Percentiles rank a stretch among this genome's conserved stretches.
Conservation (phyloP, 2,888 invertebrate genomes). For the Lasioglossum pauxillum region DNA sequence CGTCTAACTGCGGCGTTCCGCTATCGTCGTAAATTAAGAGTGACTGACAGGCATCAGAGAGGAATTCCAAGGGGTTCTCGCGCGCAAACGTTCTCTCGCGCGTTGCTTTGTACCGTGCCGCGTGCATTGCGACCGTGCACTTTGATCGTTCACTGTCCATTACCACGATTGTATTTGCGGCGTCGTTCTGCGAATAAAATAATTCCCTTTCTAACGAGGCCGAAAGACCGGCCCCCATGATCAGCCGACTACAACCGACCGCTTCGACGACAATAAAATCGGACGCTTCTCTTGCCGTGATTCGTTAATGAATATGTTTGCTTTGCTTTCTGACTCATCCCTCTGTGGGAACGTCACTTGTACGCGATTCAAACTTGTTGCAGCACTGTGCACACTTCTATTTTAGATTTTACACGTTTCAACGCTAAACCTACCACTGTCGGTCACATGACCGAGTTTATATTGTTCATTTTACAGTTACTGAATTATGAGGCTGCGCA, state of each 20-base stretch:
- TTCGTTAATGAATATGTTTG: constrained; percentile 46
- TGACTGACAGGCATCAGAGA: constrained; percentile 73
- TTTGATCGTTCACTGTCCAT: constrained; percentile 67
- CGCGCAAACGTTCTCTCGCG: constrained; percentile 21
- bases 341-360: neutral
- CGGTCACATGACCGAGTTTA: no score
- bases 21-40: constrained; percentile 73
- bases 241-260: neutral
- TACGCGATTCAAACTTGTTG: neutral
- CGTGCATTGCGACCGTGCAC: constrained; percentile 58
- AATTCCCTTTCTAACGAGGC: constrained; percentile 65
- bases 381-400: neutral
- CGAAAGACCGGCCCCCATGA: constrained; percentile 24
- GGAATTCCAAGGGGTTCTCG: constrained; percentile 72
- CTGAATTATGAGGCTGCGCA: no score
- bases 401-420: no score
- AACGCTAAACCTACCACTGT: no score
- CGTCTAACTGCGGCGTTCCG: constrained; percentile 58
- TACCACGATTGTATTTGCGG: constrained; percentile 69
- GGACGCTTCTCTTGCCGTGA: constrained; percentile 21
- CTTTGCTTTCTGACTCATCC: neutral
- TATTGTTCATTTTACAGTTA: no score
- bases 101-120: constrained; percentile 65
- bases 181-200: constrained; percentile 69
- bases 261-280: constrained; percentile 25